A percentile compares a stretch with the other conserved stretches of the same genome.
Evolutionary conservation across 2,797 vertebrate species (phyloP).

Genomic region (Neostethus bicornis): DNA sequence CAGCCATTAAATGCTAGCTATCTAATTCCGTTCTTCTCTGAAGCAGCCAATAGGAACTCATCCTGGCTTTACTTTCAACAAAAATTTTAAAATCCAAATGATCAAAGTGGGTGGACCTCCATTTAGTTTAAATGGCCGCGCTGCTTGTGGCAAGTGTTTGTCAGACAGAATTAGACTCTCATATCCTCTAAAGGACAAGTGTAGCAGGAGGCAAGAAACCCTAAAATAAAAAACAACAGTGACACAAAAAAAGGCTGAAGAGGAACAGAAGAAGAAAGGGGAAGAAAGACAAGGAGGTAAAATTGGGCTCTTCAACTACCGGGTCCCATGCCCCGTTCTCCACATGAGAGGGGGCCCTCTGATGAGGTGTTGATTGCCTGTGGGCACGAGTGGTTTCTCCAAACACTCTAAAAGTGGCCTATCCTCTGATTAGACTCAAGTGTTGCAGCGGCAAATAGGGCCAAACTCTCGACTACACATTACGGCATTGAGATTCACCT

Average conservation of each 20-base stretch:
- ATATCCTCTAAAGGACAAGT: not conserved
- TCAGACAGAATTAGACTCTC: not conserved
- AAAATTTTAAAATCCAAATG: not conserved
- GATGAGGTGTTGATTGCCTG: slow-evolving; percentile 81
- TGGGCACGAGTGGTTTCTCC: slow-evolving; percentile 76
- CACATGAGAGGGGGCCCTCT: slow-evolving; percentile 66
- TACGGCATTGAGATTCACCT: slow-evolving; percentile 46
- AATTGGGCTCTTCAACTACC: slow-evolving; percentile 64
- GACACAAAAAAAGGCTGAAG: slow-evolving; percentile 24
- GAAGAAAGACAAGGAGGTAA: slow-evolving; percentile 56
- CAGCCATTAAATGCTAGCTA: not conserved
- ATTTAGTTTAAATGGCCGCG: not conserved
- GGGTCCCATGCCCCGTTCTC: slow-evolving; percentile 52
- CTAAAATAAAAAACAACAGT: not conserved
- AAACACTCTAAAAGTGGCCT: slow-evolving; percentile 72
- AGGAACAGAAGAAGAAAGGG: slow-evolving; percentile 14
- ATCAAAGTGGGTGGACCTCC: not conserved
- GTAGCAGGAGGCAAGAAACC: not conserved
- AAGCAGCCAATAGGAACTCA: not conserved
- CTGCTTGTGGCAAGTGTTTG: not conserved
- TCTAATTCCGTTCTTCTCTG: slow-evolving; percentile 4
- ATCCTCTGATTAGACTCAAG: slow-evolving; percentile 77
- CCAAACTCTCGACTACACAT: slow-evolving; percentile 60
- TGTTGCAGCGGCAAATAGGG: slow-evolving; percentile 72
- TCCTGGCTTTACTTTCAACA: slow-evolving; percentile 7